phyloP scores from a whole-genome alignment of 2,113 vertebrate genomes.

The Hemibagrus wyckioides region DNA sequence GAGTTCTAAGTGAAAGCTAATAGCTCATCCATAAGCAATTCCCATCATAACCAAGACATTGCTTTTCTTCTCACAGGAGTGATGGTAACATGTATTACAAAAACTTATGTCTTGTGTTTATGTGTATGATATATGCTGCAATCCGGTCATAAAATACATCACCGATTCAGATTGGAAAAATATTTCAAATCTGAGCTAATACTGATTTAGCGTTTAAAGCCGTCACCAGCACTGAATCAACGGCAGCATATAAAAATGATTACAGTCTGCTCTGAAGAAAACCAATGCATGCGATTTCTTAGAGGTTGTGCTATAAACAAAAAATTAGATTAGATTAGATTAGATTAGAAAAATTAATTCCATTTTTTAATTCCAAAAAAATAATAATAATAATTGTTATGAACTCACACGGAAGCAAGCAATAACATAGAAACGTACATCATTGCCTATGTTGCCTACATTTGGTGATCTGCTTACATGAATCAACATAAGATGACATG shows the following conservation, averaged over 20 bases:
- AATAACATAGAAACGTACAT: not conserved
- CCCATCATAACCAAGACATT: not conserved
- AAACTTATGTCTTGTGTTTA: constrained; percentile 59
- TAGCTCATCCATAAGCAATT: not conserved
- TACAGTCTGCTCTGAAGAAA: constrained; percentile 46
- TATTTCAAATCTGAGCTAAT: not conserved
- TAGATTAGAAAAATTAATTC: not conserved
- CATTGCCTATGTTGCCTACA: not conserved
- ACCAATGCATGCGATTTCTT: constrained; percentile 57
- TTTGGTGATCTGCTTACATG: not conserved
- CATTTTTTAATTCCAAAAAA: too few relatives aligned
- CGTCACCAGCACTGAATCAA: not conserved
- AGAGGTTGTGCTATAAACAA: constrained; percentile 47
- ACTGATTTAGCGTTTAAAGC: not conserved
- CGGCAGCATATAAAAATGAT: not conserved
- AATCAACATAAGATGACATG: not conserved
- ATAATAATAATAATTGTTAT: not conserved
- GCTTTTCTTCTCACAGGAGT: not conserved
- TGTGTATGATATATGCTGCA: not conserved
- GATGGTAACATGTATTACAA: not conserved
- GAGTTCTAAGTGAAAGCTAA: not conserved
- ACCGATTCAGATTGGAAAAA: not conserved
- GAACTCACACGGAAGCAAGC: not conserved
- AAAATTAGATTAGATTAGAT: too few relatives aligned
- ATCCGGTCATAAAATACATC: not conserved